A percentile compares a stretch with the other conserved stretches of the same genome.
phyloP scores from a whole-genome alignment of 2,888 invertebrate genomes.

The Odiellus spinosus region DNA sequence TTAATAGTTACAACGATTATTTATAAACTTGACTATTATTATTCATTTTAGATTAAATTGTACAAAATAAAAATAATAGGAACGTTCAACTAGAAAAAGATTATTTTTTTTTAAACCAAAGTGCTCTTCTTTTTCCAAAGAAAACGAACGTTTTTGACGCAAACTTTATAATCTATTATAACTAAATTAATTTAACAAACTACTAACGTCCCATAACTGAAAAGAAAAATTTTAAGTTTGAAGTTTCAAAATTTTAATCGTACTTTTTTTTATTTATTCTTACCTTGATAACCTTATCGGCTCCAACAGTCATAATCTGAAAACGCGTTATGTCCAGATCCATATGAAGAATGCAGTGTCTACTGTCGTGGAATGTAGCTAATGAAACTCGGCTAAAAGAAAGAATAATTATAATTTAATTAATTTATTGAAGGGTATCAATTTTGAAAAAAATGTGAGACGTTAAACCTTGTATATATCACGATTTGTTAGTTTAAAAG shows the following conservation, averaged over 20 bases:
- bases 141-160: too few relatives aligned
- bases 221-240: neutral
- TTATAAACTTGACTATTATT: too few relatives aligned
- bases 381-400: conserved; percentile 65
- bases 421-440: neutral
- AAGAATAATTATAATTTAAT: conserved; percentile 10
- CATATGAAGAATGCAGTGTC: conserved; percentile 75
- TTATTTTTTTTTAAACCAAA: too few relatives aligned
- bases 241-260: too few relatives aligned
- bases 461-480: neutral
- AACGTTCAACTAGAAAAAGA: too few relatives aligned
- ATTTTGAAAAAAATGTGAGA: neutral
- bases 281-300: conserved; percentile 79
- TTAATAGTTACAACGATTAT: too few relatives aligned
- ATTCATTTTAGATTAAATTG: too few relatives aligned
- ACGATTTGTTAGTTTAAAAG: too few relatives aligned
- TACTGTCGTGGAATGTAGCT: conserved; percentile 88
- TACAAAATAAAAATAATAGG: too few relatives aligned
- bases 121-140: too few relatives aligned
- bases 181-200: conserved; percentile 5
- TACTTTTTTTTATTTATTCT: neutral
- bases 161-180: neutral
- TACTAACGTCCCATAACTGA: conserved; percentile 16
- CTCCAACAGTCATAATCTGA: conserved; percentile 78
- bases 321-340: conserved; percentile 76